Percentiles rank a stretch among this genome's conserved stretches.
phyloP scores from a whole-genome alignment of 2,888 invertebrate species.

The Pristionchus japonicus region DNA sequence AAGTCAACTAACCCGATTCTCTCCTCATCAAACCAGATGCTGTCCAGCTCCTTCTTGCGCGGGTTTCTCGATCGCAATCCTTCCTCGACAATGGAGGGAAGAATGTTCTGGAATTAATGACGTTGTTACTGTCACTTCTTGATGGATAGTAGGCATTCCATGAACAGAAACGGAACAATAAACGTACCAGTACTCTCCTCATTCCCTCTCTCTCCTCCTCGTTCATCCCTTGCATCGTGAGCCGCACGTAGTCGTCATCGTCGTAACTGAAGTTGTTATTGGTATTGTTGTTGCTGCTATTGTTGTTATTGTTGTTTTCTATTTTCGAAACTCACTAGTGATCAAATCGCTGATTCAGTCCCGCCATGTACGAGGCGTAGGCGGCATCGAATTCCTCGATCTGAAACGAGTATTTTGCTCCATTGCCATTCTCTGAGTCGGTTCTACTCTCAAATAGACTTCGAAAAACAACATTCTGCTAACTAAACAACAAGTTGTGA shows the following conservation, averaged over 20 bases:
- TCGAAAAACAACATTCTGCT: no score
- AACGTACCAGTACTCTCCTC: not conserved
- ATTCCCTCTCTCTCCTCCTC: constrained; percentile 35
- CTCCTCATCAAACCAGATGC: constrained; percentile 28
- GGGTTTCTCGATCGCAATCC: constrained; percentile 35
- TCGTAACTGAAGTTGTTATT: not conserved
- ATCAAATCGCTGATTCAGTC: constrained; percentile 25
- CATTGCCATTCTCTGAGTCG: no score
- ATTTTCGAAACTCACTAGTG: no score
- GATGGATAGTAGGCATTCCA: no score
- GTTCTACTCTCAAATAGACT: no score
- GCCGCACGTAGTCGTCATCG: not conserved
- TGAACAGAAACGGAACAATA: no score
- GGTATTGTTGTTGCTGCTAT: not conserved
- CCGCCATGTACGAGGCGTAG: not conserved
- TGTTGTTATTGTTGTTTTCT: not conserved
- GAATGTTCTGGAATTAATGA: not conserved
- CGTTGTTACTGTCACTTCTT: not conserved
- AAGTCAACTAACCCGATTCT: constrained; percentile 15
- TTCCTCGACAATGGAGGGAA: not conserved
- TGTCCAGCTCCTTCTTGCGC: constrained; percentile 22
- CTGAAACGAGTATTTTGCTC: not conserved
- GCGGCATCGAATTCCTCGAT: not conserved
- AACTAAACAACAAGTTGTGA: no score
- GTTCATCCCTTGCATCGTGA: not conserved